Percentiles rank a stretch among this genome's conserved stretches.
Conservation (phyloP, 2,113 vertebrate genomes). For the Phasianus colchicus region DNA sequence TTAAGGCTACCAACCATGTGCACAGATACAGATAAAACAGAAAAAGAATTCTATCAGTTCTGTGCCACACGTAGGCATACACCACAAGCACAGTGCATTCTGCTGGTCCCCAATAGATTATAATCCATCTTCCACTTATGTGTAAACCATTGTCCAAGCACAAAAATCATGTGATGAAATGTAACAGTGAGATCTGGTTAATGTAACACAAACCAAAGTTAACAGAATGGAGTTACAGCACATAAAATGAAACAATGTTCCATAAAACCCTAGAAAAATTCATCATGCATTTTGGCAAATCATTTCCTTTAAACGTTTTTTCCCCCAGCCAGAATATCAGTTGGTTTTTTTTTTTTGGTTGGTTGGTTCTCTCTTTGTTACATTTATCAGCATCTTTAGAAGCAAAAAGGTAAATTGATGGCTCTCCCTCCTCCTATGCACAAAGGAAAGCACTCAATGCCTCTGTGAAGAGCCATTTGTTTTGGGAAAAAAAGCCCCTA, state of each 20-base stretch:
- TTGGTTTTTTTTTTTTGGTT: too few species aligned
- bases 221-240: not conserved
- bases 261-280: not conserved
- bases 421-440: not conserved
- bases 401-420: conserved; percentile 9
- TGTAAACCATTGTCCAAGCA: not conserved
- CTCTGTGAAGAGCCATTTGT: conserved; percentile 29
- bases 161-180: not conserved
- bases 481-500: conserved; percentile 61
- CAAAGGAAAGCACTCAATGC: conserved; percentile 12
- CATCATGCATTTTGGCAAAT: not conserved
- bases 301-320: not conserved
- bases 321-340: not conserved
- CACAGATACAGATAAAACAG: not conserved
- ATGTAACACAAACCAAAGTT: not conserved
- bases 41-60: not conserved
- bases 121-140: not conserved
- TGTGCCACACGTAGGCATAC: not conserved
- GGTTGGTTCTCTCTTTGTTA: not conserved
- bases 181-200: not conserved
- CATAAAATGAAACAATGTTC: not conserved
- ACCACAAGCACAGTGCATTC: not conserved
- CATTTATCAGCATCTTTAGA: conserved; percentile 2
- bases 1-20: not conserved
- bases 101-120: not conserved